Evolutionary conservation across 2,113 vertebrate genomes (phyloP), one percentile per base, ranked within the genome.

Genomic region (Paedocypris sp.): DNA sequence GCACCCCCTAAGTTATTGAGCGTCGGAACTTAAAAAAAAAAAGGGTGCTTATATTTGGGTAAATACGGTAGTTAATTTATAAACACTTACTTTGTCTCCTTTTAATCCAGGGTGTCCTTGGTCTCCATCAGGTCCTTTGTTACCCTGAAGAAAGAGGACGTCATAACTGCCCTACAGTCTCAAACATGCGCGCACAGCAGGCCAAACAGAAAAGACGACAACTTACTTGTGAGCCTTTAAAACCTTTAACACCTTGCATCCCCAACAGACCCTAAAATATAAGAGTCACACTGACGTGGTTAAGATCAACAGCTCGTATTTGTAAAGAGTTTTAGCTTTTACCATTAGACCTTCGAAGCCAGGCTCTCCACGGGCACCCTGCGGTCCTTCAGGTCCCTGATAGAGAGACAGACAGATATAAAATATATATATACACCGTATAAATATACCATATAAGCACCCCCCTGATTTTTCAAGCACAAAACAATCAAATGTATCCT

Each of bases 331-430:
- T 43, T 46, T 20, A 16, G 20, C 46, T 76, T 85, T 87, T 70
- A 92, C 91, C 86, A 72, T 80, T 5, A 81, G 76, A 5, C 91
- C 90, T 70, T 89, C 86, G 63, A 80, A 82, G 35, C 90, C 91
- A 0, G 32, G 71, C 26, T 88, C 86, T 16, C 91, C 91, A 23
- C 84, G 80, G 32, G 60, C 18, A 8, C 91, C 91, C 0, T 69
- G 6, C 0, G 50, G 75, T 6, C 91, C 91, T 0, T 66, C 43
- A 13, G 71, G 26, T 3, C 91, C 90, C 91, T 94, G 77, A 43
- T 8, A 42, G 4, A 65, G 6, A 25, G 26, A 10, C 3, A 45
- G 13, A 11, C 11, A 39, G 26, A 6, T 22, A 18, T 2, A 8
- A 2, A 23, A 16, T 8, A n/a, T n/a, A n/a, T n/a, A n/a, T n/a